Evolutionary conservation across 2,113 vertebrate species (phyloP), one percentile per base, ranked within the genome.

Genomic region (Macquaria ambigua): DNA sequence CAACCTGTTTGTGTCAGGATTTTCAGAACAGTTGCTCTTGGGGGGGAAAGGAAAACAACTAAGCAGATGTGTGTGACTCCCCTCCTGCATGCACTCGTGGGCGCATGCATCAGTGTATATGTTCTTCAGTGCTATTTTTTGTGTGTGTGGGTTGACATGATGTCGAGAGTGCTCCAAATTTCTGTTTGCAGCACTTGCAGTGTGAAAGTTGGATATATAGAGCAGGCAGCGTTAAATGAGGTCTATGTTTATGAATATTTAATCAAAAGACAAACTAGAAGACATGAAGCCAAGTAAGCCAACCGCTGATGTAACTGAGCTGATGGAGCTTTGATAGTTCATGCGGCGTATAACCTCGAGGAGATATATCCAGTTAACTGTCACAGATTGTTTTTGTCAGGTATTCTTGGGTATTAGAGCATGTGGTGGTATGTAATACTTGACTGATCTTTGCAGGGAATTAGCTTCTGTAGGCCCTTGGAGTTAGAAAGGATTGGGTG

Each of bases 121-220:
- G 56, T 79, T 86, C 83, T 82, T 82, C 25, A 15, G 71, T 66
- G 68, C 92, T 92, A 92, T 93, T 92, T 92, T 20, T 83, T 46
- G 23, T 58, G 55, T 67, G 72, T 81, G 90, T 84, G 85, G 90
- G 90, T 52, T 89, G 86, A 87, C 73, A 84, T 83, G 39, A 78
- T 86, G 79, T 85, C 5, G 28, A 71, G 74, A 59, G 81, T 6
- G 53, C 77, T 88, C 83, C 46, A 28, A 43, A 81, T 88, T 80
- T 83, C 73, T 64, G 31, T 59, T 21, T 76, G 66, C 86, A 48
- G 64, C 39, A 12, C 31, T 67, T 61, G 52, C 56, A 72, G 64
- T 58, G 61, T 74, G 82, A 83, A 82, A 84, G 56, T 86, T 67
- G 16, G 79, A 37, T 75, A 84, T 81, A 39, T 78, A 14, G 91